Percentiles rank a stretch among this genome's conserved stretches.
Conservation (phyloP, 2,888 invertebrate genomes). For the Anagyrus pseudococci region DNA sequence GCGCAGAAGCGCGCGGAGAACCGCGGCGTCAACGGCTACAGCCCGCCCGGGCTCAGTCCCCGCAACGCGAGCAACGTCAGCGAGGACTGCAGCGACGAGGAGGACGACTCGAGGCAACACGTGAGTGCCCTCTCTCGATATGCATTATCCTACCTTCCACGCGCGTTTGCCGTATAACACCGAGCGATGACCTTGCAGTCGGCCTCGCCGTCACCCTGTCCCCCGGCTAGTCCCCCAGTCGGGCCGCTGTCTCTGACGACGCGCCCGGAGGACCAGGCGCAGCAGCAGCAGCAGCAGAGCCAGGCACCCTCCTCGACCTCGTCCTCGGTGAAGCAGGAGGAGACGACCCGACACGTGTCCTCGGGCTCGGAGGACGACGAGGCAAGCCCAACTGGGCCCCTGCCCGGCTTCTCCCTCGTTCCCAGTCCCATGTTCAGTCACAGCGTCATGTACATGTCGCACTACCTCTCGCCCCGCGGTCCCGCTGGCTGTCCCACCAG, state of each 20-base stretch:
- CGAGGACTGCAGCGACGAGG: constrained; percentile 60
- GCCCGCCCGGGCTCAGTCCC: constrained; percentile 59
- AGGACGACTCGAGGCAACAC: constrained; percentile 65
- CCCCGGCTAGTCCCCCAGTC: constrained; percentile 56
- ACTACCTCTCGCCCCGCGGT: constrained; percentile 73
- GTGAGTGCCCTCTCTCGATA: constrained; percentile 47
- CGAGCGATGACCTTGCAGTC: constrained; percentile 44
- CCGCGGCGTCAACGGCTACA: constrained; percentile 61
- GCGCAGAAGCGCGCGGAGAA: constrained; percentile 90
- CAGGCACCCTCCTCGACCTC: constrained; percentile 21
- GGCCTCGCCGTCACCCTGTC: constrained; percentile 56
- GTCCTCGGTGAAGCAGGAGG: constrained; percentile 64
- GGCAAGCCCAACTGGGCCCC: constrained; percentile 63
- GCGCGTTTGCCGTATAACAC: background rate
- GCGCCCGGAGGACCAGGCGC: constrained; percentile 57
- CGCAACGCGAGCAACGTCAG: constrained; percentile 61
- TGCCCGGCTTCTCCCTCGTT: constrained; percentile 79
- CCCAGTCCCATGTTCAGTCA: constrained; percentile 89
- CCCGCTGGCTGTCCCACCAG: constrained; percentile 62
- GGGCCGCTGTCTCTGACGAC: constrained; percentile 58
- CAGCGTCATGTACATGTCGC: constrained; percentile 91
- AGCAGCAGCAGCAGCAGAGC: constrained; percentile 53
- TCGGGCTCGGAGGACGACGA: constrained; percentile 67
- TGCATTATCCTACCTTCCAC: background rate
- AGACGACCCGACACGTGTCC: constrained; percentile 61